Conservation (phyloP, 2,113 vertebrate species). For the Spheniscus mendiculus region DNA sequence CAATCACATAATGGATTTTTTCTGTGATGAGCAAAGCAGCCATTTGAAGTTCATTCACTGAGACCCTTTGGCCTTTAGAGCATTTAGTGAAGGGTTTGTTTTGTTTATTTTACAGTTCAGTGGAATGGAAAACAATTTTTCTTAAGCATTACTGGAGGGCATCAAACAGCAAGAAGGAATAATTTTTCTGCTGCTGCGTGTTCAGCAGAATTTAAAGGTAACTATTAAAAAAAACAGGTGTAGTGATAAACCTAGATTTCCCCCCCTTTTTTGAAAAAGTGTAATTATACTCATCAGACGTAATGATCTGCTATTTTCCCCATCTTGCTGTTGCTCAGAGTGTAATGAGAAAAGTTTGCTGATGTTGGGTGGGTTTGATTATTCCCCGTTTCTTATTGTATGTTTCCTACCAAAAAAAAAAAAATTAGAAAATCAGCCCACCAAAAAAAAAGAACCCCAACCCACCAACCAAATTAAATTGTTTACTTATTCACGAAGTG, state of each 20-base stretch:
- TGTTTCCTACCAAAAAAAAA: conserved; percentile 29
- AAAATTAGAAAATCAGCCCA: neutral
- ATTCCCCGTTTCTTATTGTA: neutral
- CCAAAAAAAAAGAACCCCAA: neutral
- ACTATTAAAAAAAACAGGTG: conserved; percentile 21
- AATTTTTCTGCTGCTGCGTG: conserved; percentile 53
- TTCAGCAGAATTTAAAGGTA: conserved; percentile 56
- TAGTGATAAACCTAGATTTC: conserved; percentile 25
- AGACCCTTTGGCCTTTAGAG: conserved; percentile 68
- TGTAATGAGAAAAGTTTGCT: conserved; percentile 49
- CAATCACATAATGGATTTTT: conserved; percentile 67
- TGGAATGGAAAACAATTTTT: conserved; percentile 73
- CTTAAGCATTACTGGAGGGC: conserved; percentile 67
- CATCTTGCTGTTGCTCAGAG: neutral
- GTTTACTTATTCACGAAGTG: neutral
- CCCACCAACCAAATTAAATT: neutral
- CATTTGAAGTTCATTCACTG: conserved; percentile 70
- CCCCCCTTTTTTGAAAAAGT: conserved; percentile 6
- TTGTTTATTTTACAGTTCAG: conserved; percentile 76
- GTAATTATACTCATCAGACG: conserved; percentile 57
- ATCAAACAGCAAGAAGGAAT: conserved; percentile 43
- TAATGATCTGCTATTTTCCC: conserved; percentile 46
- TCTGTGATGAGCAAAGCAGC: conserved; percentile 57
- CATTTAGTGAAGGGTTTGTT: conserved; percentile 72
- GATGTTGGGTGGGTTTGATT: neutral